Evolutionary conservation across 2,888 invertebrate species (phyloP).

Genomic region (Alsophila aescularia): DNA sequence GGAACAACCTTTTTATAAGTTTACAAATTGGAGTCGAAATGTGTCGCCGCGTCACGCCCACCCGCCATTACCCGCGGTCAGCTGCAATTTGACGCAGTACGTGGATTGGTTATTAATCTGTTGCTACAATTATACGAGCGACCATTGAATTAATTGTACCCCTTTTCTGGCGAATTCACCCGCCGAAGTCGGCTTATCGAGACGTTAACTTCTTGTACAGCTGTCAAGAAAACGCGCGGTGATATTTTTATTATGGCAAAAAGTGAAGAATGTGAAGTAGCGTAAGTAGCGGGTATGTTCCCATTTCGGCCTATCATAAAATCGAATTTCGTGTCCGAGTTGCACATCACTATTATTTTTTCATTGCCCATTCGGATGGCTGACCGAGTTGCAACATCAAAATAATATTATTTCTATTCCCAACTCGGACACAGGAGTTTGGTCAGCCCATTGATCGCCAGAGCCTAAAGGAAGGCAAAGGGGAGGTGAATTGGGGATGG

Average conservation of each 20-base stretch:
- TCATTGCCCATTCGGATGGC: no score
- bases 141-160: conserved; percentile 69
- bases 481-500: no score
- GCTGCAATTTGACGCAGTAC: conserved; percentile 75
- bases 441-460: no score
- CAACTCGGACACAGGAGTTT: no score
- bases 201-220: conserved; percentile 55
- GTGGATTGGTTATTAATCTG: conserved; percentile 77
- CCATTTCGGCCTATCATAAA: no score
- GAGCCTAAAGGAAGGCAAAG: no score
- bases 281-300: no score
- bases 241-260: conserved; percentile 64
- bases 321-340: no score
- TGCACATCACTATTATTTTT: no score
- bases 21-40: conserved; percentile 21
- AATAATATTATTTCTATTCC: no score
- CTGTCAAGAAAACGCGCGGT: conserved; percentile 50
- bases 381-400: no score
- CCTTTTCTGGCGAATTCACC: conserved; percentile 70
- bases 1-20: background rate
- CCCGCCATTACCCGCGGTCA: conserved; percentile 54
- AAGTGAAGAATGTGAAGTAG: conserved; percentile 50
- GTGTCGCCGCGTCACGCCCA: conserved; percentile 45
- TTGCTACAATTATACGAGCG: conserved; percentile 65
- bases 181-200: conserved; percentile 52